Conservation (phyloP, 2,797 vertebrate genomes). For the Enteromius fasciolatus region DNA sequence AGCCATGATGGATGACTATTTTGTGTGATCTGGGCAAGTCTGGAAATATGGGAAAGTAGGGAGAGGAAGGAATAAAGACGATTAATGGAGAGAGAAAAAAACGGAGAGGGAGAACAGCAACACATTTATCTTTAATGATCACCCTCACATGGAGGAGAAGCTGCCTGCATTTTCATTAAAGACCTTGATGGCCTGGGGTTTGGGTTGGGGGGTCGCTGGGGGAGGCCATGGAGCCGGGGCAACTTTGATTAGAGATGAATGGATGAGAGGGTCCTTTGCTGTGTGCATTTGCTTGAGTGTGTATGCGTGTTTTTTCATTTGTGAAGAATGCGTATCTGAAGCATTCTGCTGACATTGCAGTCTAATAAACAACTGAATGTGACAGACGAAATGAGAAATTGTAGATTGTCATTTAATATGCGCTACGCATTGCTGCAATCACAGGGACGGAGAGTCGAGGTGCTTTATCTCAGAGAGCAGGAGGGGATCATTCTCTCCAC, state of each 20-base stretch:
- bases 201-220: conserved; percentile 35
- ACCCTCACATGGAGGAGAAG: conserved; percentile 65
- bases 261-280: conserved; percentile 27
- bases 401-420: conserved; percentile 44
- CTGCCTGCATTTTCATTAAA: conserved; percentile 67
- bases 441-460: conserved; percentile 27
- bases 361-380: conserved; percentile 50
- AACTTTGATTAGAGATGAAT: conserved; percentile 44
- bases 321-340: conserved; percentile 58
- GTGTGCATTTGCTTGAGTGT: conserved; percentile 12
- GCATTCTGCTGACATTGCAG: conserved; percentile 55
- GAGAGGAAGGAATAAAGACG: conserved; percentile 3
- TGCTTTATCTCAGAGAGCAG: conserved; percentile 74
- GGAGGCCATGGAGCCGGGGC: neutral
- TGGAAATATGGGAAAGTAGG: conserved; percentile 18
- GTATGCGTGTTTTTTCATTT: conserved; percentile 31
- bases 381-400: conserved; percentile 12
- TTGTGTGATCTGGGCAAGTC: conserved; percentile 49
- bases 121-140: conserved; percentile 78
- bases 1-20: conserved; percentile 46
- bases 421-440: conserved; percentile 34
- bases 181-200: conserved; percentile 48
- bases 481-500: conserved; percentile 68
- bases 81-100: conserved; percentile 26
- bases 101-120: conserved; percentile 54